phyloP scores from a whole-genome alignment of 2,797 vertebrate genomes.

The Prunella strophiata region DNA sequence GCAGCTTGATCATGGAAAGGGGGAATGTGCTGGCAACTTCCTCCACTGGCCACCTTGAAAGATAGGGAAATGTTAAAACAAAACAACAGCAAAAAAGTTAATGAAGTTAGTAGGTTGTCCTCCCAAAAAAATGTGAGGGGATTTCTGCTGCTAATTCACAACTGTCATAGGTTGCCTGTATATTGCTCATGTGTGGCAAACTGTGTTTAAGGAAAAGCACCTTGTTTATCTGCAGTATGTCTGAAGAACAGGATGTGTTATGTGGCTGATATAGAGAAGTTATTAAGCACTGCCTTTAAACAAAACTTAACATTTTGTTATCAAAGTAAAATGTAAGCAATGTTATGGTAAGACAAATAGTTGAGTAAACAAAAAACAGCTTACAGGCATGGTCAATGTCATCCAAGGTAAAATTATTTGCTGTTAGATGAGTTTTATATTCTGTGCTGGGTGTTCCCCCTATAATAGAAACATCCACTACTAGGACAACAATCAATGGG shows the following conservation, averaged over 20 bases:
- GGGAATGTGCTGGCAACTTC: neutral
- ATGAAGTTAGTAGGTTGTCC: neutral
- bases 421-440: neutral
- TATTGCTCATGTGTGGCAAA: neutral
- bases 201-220: neutral
- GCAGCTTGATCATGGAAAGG: neutral
- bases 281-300: neutral
- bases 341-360: neutral
- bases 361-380: neutral
- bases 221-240: neutral
- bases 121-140: neutral
- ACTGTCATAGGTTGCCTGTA: neutral
- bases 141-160: neutral
- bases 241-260: neutral
- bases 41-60: neutral
- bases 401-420: neutral
- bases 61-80: neutral
- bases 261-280: neutral
- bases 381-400: neutral
- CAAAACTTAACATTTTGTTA: neutral
- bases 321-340: neutral
- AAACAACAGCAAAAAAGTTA: neutral
- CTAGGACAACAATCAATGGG: neutral
- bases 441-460: neutral
- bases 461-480: neutral